Evolutionary conservation across 2,888 invertebrate species (phyloP), one percentile per base, ranked within the genome.

Genomic region (Tillus elongatus): DNA sequence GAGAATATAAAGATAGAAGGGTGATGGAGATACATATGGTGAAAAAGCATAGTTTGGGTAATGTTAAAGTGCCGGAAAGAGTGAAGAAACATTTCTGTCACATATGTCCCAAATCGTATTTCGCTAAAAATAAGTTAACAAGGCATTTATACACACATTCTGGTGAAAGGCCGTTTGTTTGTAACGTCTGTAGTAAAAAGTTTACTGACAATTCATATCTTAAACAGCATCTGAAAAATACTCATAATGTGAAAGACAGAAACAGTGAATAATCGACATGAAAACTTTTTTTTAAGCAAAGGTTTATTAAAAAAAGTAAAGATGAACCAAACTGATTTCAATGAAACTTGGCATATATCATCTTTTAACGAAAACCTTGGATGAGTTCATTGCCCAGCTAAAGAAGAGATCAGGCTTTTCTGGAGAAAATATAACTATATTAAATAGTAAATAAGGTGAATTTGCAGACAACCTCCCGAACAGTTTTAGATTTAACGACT

Each of bases 21-120:
- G 35, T 59, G 1, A 70, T 64, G 50, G 58, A 66, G 8, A 67
- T 68, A 46, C 72, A 73, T 46, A 69, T 71, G 51, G 70, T 62
- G 31, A 62, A 65, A 30, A 32, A 71, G 67, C 47, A 63, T 66
- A 36, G 36, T 58, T 4, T 64, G 61, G 43, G 54, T 62, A 15
- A 68, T 67, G 41, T 41, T 15, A 45, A 39, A 26, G 32, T 51
- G 3, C 46, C 47, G n/a, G 37, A 43, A 2, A 40, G 66, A 61
- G 6, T 69, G 67, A 48, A 47, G 15, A 50, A 49, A 15, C 37
- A 42, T 15, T 34, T 42, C 30, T 51, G 51, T 34, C 39, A 45
- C 26, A 28, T 47, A 10, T 50, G 50, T 27, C 41, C 49, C 0
- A 72, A 71, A 49, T 61, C 65, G n/a, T 50, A 42, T 31, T 44